A percentile compares a stretch with the other conserved stretches of the same genome.
These are phyloP conservation scores for Laspeyria flexula DNA, from an alignment of 2,888 invertebrate genomes.

Conservation along the genomic window DNA sequence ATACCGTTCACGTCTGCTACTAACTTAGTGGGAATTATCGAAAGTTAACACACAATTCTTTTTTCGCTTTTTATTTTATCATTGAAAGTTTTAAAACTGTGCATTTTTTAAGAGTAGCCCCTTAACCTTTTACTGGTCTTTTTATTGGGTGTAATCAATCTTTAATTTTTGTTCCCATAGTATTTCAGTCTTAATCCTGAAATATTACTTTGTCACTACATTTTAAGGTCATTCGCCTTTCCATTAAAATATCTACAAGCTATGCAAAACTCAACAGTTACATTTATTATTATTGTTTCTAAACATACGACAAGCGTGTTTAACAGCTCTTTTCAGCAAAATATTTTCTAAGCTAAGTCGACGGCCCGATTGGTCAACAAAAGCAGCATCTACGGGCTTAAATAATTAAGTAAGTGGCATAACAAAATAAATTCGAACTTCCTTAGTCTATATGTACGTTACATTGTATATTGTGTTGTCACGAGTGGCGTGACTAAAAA, in stretches of 20 bases:
- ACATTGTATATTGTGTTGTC: conserved; percentile 45
- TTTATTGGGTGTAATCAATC: not conserved
- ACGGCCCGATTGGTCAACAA: conserved; percentile 6
- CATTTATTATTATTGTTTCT: not conserved
- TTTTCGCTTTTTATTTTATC: conserved; percentile 4
- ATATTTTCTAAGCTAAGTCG: not conserved
- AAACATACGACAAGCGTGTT: not conserved
- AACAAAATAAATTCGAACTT: conserved; percentile 28
- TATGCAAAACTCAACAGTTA: not conserved
- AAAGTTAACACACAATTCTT: conserved; percentile 25
- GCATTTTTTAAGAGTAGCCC: conserved; percentile 5
- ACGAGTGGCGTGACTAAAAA: conserved; percentile 73
- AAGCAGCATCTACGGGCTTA: conserved; percentile 13
- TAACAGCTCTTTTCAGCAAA: not conserved
- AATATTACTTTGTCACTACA: not conserved
- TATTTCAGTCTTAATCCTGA: too few relatives aligned
- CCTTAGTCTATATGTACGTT: conserved; percentile 25
- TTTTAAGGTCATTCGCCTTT: too few relatives aligned
- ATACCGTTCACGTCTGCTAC: conserved; percentile 25
- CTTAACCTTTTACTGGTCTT: conserved; percentile 1
- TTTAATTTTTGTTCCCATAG: too few relatives aligned
- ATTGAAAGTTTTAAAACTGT: conserved; percentile 11
- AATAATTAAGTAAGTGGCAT: conserved; percentile 33
- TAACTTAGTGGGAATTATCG: conserved; percentile 20
- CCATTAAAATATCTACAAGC: too few relatives aligned